Percentiles rank a stretch among this genome's conserved stretches.
Conservation (phyloP, 2,888 invertebrate species). For the Cantharis rustica region DNA sequence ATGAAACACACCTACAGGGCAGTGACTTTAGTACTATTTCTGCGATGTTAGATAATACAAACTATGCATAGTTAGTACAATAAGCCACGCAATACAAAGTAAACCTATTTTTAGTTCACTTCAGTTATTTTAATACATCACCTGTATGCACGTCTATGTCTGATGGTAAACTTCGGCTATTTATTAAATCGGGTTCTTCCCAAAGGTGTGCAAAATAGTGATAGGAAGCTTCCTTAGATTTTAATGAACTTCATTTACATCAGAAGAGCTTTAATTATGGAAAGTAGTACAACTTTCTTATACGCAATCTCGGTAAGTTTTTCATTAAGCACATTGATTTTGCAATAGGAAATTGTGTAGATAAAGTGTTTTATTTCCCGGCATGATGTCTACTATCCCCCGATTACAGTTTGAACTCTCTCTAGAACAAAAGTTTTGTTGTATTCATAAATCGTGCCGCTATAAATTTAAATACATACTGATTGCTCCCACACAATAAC, state of each 20-base stretch:
- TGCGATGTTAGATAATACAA: not conserved
- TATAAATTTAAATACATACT: not conserved
- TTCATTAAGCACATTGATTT: conserved; percentile 12
- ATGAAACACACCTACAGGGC: not conserved
- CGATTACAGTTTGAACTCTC: not conserved
- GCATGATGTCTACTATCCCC: not conserved
- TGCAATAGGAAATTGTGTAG: conserved; percentile 6
- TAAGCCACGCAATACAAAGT: not conserved
- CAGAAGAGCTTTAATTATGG: conserved; percentile 11
- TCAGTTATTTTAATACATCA: not conserved
- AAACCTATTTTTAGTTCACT: not conserved
- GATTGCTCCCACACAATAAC: not conserved
- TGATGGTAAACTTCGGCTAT: not conserved
- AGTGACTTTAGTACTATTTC: not conserved
- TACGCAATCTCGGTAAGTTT: conserved; percentile 13
- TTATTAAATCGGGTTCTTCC: not conserved
- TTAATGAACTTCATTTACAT: conserved; percentile 5
- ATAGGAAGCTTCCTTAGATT: not conserved
- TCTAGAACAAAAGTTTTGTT: not conserved
- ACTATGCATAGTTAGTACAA: not conserved
- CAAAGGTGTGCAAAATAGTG: not conserved
- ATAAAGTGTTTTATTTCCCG: not conserved
- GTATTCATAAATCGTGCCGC: not conserved
- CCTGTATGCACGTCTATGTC: not conserved
- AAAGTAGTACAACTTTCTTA: conserved; percentile 5